Base-by-base conservation (phyloP, 1,140 invertebrate genomes). In the Zophobas atratus region DNA sequence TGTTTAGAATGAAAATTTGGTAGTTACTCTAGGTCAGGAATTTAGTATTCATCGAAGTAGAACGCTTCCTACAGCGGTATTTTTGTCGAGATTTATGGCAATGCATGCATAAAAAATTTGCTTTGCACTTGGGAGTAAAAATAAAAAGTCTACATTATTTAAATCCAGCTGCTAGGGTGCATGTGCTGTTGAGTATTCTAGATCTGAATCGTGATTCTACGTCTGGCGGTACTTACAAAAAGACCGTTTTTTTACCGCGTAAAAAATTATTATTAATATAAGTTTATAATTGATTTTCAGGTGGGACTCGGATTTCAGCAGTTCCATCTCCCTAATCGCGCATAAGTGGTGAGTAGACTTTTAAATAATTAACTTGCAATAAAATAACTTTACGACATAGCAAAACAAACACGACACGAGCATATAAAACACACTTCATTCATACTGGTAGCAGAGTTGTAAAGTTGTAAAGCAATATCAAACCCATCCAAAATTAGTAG, bases 401-500 rank as follows among this genome's bases (percentile, higher is more conserved):
- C 73, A 75, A 78, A 78, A 78, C 72, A 78, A 78, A 76, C 80
- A 81, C 77, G 80, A 78, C 72, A 77, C 75, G 56, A 71, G 71
- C 80, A 78, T 75, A 82, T 79, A 79, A 67, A 67, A 67, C 39
- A 20, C 8, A 33, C 57, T 82, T 75, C 80, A 81, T 81, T 80
- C 79, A 81, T 80, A 49, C 60, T 63, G 72, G 57, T 55, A 36
- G 34, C 38, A 20, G 32, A 77, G 79, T 79, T 78, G 77, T 81
- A 80, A 80, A 80, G 81, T 79, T 83, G 82, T 82, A 84, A 82
- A 83, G 77, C 78, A 79, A 84, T 83, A 83, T 83, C 82, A 79
- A 70, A 80, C 77, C 78, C 82, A 83, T 83, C 82, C 81, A 71
- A 84, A 84, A 84, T 84, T 84, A 84, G 83, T 82, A 82, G 81